These are phyloP conservation scores for Lepisosteus oculatus DNA, from an alignment of 2,113 vertebrate species.

Conservation along the genomic window DNA sequence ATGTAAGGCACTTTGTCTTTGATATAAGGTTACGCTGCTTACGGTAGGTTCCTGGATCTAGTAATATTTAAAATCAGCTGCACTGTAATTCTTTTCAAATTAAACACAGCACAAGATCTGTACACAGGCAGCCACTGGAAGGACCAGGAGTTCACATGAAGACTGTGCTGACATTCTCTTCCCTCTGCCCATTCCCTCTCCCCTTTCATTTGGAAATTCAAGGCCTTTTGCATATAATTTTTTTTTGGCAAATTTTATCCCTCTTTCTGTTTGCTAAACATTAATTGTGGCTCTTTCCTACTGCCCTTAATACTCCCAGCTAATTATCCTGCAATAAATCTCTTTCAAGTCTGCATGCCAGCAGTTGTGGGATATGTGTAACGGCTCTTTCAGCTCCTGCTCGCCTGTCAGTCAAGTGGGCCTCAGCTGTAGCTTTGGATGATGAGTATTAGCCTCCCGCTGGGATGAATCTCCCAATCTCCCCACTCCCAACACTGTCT, in stretches of 20 bases:
- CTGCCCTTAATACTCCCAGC: conserved; percentile 80
- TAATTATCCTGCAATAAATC: conserved; percentile 87
- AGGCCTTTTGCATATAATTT: conserved; percentile 50
- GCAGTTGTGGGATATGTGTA: conserved; percentile 74
- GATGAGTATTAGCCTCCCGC: conserved; percentile 93
- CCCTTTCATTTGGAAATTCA: neutral
- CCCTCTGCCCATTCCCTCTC: neutral
- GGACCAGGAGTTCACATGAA: too few species aligned
- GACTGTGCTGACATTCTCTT: neutral
- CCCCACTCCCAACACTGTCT: conserved; percentile 78
- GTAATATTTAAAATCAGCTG: too few species aligned
- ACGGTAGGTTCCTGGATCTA: conserved; percentile 37
- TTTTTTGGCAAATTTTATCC: conserved; percentile 28
- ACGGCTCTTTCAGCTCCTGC: conserved; percentile 72
- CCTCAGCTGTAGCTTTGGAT: conserved; percentile 90
- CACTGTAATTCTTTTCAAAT: too few species aligned
- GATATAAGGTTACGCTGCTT: conserved; percentile 67
- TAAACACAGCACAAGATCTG: too few species aligned
- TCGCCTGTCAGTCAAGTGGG: conserved; percentile 89
- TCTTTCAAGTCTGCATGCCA: conserved; percentile 81
- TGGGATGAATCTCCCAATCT: conserved; percentile 82
- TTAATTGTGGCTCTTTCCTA: conserved; percentile 75
- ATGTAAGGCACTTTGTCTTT: conserved; percentile 64
- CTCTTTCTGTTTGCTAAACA: conserved; percentile 77
- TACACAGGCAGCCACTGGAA: too few species aligned